These are phyloP conservation scores for Poliocrania exsul DNA, from an alignment of 2,797 vertebrate species.

Conservation along the genomic window DNA sequence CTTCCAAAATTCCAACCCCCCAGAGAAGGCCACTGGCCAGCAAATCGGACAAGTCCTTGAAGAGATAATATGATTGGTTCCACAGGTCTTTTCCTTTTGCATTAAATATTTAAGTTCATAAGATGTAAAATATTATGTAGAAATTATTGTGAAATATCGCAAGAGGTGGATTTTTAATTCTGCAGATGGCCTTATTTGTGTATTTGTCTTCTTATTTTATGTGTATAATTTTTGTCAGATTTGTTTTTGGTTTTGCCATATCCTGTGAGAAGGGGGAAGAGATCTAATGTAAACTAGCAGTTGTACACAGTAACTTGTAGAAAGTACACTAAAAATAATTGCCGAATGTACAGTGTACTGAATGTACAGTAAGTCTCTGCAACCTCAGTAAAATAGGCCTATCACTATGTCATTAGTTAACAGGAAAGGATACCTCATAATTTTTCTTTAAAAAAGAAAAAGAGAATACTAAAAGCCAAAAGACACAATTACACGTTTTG, in stretches of 20 bases:
- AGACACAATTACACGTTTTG: slow-evolving; percentile 74
- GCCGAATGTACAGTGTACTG: slow-evolving; percentile 88
- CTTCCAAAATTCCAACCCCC: slow-evolving; percentile 97
- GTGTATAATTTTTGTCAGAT: slow-evolving; percentile 88
- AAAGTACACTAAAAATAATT: slow-evolving; percentile 81
- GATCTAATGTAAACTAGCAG: slow-evolving; percentile 83
- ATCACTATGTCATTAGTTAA: slow-evolving; percentile 77
- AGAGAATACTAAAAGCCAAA: slow-evolving; percentile 79
- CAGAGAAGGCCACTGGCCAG: slow-evolving; percentile 88
- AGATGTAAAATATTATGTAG: slow-evolving; percentile 98
- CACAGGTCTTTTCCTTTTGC: slow-evolving; percentile 76
- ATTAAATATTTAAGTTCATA: slow-evolving; percentile 89
- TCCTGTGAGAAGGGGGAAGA: slow-evolving; percentile 80
- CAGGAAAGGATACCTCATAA: slow-evolving; percentile 88
- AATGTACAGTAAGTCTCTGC: slow-evolving; percentile 89
- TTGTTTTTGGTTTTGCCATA: slow-evolving; percentile 80
- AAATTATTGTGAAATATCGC: slow-evolving; percentile 92
- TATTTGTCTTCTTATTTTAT: slow-evolving; percentile 94
- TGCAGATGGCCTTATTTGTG: slow-evolving; percentile 92
- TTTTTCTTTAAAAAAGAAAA: slow-evolving; percentile 64
- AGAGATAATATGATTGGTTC: slow-evolving; percentile 89
- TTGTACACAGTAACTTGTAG: slow-evolving; percentile 84
- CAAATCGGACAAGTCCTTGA: slow-evolving; percentile 90
- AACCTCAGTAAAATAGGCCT: slow-evolving; percentile 78
- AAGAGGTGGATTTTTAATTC: slow-evolving; percentile 88